Percentiles rank a stretch among this genome's conserved stretches.
Evolutionary conservation across 2,797 vertebrate genomes (phyloP).

Genomic region (Ispidina lecontei): DNA sequence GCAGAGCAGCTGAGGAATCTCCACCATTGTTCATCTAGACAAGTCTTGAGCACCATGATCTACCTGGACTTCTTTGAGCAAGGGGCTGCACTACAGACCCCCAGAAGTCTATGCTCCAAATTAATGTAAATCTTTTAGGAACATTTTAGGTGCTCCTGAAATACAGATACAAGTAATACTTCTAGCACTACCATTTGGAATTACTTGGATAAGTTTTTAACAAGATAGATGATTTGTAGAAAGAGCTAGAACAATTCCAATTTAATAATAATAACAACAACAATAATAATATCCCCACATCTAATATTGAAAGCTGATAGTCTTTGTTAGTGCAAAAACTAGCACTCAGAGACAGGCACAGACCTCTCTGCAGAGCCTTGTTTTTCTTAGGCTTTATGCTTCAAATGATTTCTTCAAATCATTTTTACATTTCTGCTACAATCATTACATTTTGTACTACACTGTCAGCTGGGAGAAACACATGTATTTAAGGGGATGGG

Average conservation of each 20-base stretch:
- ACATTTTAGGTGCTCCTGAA: not conserved
- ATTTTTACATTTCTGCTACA: not conserved
- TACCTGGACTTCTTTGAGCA: not conserved
- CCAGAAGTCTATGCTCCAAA: not conserved
- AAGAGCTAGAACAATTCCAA: not conserved
- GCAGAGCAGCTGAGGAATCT: not conserved
- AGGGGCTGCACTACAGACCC: rapidly evolving
- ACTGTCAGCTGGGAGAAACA: not conserved
- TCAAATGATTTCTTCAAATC: not conserved
- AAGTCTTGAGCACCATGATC: not conserved
- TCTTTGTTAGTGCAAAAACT: not conserved
- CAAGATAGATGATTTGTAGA: not conserved
- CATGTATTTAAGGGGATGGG: not conserved
- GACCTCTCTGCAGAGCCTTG: not conserved
- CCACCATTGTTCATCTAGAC: not conserved
- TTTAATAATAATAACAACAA: not conserved
- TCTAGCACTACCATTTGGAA: not conserved
- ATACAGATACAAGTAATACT: not conserved
- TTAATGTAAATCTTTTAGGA: not conserved
- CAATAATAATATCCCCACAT: not conserved
- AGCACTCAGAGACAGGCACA: not conserved
- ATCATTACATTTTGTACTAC: not conserved
- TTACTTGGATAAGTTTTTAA: not conserved
- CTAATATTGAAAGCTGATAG: not conserved
- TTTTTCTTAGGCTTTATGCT: not conserved